phyloP scores from a whole-genome alignment of 2,888 invertebrate species.

The Mamestra brassicae region DNA sequence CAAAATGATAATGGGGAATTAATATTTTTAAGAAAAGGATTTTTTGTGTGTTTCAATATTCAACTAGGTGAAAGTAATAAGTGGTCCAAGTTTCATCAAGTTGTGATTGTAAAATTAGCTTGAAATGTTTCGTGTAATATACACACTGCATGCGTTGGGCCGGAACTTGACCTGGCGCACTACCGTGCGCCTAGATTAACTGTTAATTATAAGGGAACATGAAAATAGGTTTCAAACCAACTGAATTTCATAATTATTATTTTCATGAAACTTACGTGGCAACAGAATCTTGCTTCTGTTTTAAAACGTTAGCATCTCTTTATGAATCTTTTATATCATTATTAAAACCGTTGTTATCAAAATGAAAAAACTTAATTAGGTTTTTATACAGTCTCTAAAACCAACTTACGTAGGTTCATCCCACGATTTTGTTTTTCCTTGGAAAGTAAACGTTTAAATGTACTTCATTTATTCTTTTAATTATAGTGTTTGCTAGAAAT shows the following conservation, averaged over 20 bases:
- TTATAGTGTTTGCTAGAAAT: conserved; percentile 17
- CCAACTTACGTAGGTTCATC: neutral
- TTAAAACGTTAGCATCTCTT: neutral
- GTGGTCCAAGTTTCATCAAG: too few relatives aligned
- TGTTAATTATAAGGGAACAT: neutral
- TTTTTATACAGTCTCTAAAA: neutral
- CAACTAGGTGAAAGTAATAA: too few relatives aligned
- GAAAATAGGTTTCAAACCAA: neutral
- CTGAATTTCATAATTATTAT: neutral
- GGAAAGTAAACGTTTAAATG: conserved; percentile 7
- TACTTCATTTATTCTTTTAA: conserved; percentile 25
- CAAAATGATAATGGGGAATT: too few relatives aligned
- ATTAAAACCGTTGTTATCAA: neutral
- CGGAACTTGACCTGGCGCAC: too few relatives aligned
- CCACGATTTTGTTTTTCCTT: neutral
- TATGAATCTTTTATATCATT: neutral
- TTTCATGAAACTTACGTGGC: neutral
- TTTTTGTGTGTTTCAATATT: too few relatives aligned
- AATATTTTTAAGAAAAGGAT: too few relatives aligned
- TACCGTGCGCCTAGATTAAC: too few relatives aligned
- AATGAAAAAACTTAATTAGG: neutral
- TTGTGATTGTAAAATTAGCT: too few relatives aligned
- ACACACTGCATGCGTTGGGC: too few relatives aligned
- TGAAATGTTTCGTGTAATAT: too few relatives aligned
- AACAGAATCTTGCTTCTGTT: neutral